Conservation (phyloP, 2,797 vertebrate genomes). For the Hypotaenidia philippensis region DNA sequence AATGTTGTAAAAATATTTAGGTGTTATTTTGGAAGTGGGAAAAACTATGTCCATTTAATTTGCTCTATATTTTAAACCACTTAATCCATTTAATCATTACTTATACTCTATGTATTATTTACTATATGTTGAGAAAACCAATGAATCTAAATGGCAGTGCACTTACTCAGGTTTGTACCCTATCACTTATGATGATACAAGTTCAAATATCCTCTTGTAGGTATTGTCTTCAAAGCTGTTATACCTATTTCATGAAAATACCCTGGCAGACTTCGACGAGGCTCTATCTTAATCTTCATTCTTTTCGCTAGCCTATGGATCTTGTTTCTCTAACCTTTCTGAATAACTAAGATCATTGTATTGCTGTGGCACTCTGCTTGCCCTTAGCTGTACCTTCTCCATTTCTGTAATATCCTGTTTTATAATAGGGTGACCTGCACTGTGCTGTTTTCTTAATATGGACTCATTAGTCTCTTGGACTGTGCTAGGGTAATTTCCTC, state of each 20-base stretch:
- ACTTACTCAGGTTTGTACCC: not conserved
- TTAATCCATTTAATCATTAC: not conserved
- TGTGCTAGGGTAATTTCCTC: conserved; percentile 57
- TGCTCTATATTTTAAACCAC: not conserved
- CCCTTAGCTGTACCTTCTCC: conserved; percentile 57
- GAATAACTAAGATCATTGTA: conserved; percentile 32
- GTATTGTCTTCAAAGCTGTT: conserved; percentile 35
- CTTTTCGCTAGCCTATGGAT: not conserved
- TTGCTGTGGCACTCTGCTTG: conserved; percentile 32
- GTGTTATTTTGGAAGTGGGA: not conserved
- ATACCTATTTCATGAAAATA: not conserved
- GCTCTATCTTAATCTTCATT: conserved; percentile 32
- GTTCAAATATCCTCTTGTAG: conserved; percentile 17
- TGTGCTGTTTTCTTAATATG: conserved; percentile 36
- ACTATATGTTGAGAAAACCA: not conserved
- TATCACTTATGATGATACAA: not conserved
- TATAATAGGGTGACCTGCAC: conserved; percentile 58
- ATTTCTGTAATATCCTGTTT: conserved; percentile 70
- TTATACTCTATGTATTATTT: not conserved
- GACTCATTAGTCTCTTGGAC: conserved; percentile 62
- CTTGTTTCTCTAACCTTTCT: conserved; percentile 58
- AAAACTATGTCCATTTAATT: not conserved
- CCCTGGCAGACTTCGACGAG: not conserved
- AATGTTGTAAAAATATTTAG: not conserved
- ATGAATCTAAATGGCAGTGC: not conserved